A percentile compares a stretch with the other conserved stretches of the same genome.
phyloP scores from a whole-genome alignment of 2,888 invertebrate species.

The Linnaemya tessellans region DNA sequence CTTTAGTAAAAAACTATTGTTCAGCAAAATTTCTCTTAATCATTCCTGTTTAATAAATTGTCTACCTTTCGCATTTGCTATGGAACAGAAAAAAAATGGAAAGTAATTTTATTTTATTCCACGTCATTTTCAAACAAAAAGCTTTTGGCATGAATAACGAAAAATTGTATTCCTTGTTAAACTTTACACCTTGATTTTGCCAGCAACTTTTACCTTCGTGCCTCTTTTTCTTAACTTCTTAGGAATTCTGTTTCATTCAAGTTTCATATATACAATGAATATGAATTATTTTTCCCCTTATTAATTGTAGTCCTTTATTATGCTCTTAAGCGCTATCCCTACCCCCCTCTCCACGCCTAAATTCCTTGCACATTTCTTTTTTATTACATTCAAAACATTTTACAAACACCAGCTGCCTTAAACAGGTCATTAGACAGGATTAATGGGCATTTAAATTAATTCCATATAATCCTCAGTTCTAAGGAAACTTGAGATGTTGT shows the following conservation, averaged over 20 bases:
- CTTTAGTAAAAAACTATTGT: constrained; percentile 27
- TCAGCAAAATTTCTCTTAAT: constrained; percentile 47
- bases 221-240: not conserved
- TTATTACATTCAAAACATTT: not conserved
- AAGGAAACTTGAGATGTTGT: not conserved
- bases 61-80: not conserved
- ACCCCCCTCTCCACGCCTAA: not conserved
- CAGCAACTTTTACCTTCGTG: not conserved
- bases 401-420: constrained; percentile 63
- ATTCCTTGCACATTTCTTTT: not conserved
- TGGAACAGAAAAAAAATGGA: not conserved
- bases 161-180: not conserved
- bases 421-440: constrained; percentile 67
- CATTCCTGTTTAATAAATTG: constrained; percentile 36
- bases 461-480: constrained; percentile 49
- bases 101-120: constrained; percentile 44
- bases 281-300: not conserved
- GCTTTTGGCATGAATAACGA: not conserved
- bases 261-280: not conserved
- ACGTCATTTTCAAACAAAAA: not conserved
- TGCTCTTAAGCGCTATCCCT: not conserved
- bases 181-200: constrained; percentile 62
- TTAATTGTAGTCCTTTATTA: constrained; percentile 38
- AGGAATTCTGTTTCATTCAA: not conserved
- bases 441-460: constrained; percentile 66